Evolutionary conservation across 2,797 vertebrate species (phyloP), one percentile per base, ranked within the genome.

Genomic region (Alca torda): DNA sequence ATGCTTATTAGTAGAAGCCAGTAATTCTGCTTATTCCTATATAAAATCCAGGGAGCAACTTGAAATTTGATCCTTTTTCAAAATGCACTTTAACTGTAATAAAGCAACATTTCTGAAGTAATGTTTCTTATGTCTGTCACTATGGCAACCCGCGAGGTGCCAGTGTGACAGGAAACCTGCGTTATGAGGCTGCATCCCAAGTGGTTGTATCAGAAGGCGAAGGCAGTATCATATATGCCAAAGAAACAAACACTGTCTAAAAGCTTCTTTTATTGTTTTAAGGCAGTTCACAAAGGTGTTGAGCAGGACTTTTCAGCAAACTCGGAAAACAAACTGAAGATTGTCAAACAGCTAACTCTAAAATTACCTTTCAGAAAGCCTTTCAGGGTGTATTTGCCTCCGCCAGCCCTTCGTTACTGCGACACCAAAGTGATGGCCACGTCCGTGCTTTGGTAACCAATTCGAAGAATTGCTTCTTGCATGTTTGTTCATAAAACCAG

Each of bases 41-140:
- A 64, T 45, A 85, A 89, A 95, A 85, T 70, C 65, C n/a, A 64
- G 70, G 46, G 70, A 95, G 50, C 46, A 43, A 80, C 87, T 83
- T 72, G 90, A 85, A 95, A 94, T 68, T 41, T 13, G 81, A 92
- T 87, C 78, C 64, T 48, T 61, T 80, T 89, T 69, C 75, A 75
- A 89, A 96, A 93, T n/a, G 64, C 56, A 64, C 63, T 84, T 93
- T 70, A 82, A 78, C 84, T 92, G 87, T 81, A 93, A 96, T 95
- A 97, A 96, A 97, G 90, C 91, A 89, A 87, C 88, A 86, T 89
- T 95, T 94, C 95, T 87, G 77, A 97, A 96, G 94, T 72, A 61
- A 68, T 84, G 94, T 95, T 95, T 93, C 87, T 41, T 67, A n/a
- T 46, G 65, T 80, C 69, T 79, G 96, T 97, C 95, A 89, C 96